phyloP scores from a whole-genome alignment of 1,140 invertebrate species.

The Nomia melanderi region DNA sequence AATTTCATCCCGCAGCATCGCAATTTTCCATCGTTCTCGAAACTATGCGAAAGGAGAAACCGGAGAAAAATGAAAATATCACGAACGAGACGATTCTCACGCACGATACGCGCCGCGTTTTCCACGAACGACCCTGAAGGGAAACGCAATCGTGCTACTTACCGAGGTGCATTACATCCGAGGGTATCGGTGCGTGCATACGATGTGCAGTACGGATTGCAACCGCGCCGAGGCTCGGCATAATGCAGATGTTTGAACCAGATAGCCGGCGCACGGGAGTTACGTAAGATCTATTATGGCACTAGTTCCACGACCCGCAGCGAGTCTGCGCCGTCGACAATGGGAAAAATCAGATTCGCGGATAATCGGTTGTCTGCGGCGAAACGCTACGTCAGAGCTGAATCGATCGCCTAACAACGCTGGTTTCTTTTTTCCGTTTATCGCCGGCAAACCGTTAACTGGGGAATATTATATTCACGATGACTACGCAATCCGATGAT shows the following conservation, averaged over 20 bases:
- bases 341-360: conserved; percentile 4
- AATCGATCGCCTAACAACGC: too few species aligned
- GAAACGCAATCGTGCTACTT: conserved; percentile 40
- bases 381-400: neutral
- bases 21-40: neutral
- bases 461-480: too few species aligned
- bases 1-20: too few species aligned
- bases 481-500: too few species aligned
- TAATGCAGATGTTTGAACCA: conserved; percentile 28
- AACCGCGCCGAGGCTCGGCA: neutral
- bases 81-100: conserved; percentile 4
- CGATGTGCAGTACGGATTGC: conserved; percentile 29
- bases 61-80: neutral
- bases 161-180: conserved; percentile 14
- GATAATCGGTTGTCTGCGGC: neutral
- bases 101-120: neutral
- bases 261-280: conserved; percentile 15
- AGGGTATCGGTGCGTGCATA: conserved; percentile 23
- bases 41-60: too few species aligned
- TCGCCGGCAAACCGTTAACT: too few species aligned
- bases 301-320: conserved; percentile 17
- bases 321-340: neutral
- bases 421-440: too few species aligned
- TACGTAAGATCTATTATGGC: conserved; percentile 39
- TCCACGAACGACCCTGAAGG: conserved; percentile 26